A percentile compares a stretch with the other conserved stretches of the same genome.
phyloP scores from a whole-genome alignment of 2,113 vertebrate genomes.

The Notarius quadriscutis region DNA sequence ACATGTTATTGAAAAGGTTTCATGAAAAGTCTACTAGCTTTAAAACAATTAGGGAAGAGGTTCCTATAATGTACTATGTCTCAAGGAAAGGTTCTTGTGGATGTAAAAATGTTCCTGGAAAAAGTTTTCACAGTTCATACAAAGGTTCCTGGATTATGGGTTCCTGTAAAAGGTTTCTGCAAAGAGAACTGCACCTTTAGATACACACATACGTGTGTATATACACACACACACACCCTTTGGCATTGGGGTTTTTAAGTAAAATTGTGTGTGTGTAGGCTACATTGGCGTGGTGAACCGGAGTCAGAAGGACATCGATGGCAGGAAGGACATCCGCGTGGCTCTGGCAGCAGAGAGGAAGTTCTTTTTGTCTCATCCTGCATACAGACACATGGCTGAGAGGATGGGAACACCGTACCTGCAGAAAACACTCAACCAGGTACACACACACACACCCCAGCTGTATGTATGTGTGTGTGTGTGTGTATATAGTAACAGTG shows the following conservation, averaged over 20 bases:
- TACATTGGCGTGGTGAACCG: slow-evolving; percentile 97
- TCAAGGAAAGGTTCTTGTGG: neutral
- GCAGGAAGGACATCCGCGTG: slow-evolving; percentile 87
- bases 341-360: slow-evolving; percentile 92
- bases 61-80: no score
- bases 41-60: no score
- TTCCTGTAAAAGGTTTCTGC: neutral
- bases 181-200: neutral
- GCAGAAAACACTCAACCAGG: slow-evolving; percentile 73
- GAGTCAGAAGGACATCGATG: slow-evolving; percentile 97
- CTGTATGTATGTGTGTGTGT: no score
- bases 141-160: neutral
- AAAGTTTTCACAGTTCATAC: neutral
- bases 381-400: slow-evolving; percentile 91
- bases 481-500: no score
- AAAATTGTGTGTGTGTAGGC: slow-evolving; percentile 67
- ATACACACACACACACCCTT: no score
- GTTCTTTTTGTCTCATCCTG: slow-evolving; percentile 94
- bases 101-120: neutral
- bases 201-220: neutral
- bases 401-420: slow-evolving; percentile 93
- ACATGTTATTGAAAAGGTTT: no score
- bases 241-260: neutral
- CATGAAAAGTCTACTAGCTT: no score
- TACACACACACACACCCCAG: neutral